Conservation (phyloP, 2,888 invertebrate species). For the Agapostemon virescens region DNA sequence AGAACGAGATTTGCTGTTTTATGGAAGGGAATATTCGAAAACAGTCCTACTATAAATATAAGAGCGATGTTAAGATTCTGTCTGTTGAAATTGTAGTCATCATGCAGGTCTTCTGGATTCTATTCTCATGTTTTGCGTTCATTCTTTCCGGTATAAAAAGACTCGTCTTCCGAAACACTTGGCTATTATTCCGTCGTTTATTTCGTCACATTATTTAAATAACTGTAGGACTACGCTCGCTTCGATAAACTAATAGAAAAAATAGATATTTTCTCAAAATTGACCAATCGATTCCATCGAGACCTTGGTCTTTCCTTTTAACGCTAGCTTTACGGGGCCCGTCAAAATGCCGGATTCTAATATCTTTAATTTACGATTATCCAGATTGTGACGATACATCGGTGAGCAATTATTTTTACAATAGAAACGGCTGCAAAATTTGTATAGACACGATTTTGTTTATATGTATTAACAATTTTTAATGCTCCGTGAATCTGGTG, state of each 20-base stretch:
- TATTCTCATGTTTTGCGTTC: not conserved
- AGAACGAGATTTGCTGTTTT: not conserved
- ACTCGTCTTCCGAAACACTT: not conserved
- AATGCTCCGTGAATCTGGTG: no score
- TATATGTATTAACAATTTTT: no score
- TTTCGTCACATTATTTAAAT: not conserved
- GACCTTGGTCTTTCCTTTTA: not conserved
- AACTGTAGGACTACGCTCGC: not conserved
- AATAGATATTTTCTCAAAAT: not conserved
- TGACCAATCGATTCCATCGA: not conserved
- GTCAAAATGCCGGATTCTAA: no score
- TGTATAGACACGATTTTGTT: no score
- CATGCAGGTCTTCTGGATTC: not conserved
- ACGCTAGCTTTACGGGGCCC: no score
- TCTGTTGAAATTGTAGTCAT: not conserved
- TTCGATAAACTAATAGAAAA: not conserved
- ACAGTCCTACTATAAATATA: slow-evolving; percentile 9
- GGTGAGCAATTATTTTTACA: no score
- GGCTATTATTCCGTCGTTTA: not conserved
- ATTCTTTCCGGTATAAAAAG: slow-evolving; percentile 4
- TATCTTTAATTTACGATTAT: no score
- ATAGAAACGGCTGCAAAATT: no score
- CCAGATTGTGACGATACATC: no score
- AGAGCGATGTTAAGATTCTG: not conserved
- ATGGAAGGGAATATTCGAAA: not conserved